These are phyloP conservation scores for Hyles vespertilio DNA, from an alignment of 1,140 invertebrate genomes.

Conservation along the genomic window DNA sequence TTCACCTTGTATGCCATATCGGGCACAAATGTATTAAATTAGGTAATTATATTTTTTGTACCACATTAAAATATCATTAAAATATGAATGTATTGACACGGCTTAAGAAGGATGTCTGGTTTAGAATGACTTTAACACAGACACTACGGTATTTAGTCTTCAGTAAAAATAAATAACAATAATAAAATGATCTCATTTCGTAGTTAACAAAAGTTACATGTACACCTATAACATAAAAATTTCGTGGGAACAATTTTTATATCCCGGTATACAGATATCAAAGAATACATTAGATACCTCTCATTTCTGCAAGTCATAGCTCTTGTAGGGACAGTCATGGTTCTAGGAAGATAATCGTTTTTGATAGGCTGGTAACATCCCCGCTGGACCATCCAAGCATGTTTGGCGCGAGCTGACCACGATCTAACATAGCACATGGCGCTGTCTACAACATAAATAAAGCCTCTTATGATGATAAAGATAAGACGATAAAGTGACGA, in stretches of 20 bases:
- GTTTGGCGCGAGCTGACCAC: conserved; percentile 46
- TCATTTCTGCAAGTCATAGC: conserved; percentile 54
- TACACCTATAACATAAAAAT: neutral
- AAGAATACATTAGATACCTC: conserved; percentile 25
- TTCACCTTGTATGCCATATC: too few species aligned
- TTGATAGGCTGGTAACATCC: conserved; percentile 46
- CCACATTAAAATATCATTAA: too few species aligned
- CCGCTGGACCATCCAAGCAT: conserved; percentile 64
- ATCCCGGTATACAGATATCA: neutral
- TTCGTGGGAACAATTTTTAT: too few species aligned
- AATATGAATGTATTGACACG: too few species aligned
- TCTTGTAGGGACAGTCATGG: conserved; percentile 37
- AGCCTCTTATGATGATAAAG: neutral
- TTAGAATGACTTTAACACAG: too few species aligned
- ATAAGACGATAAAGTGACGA: neutral
- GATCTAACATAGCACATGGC: conserved; percentile 63
- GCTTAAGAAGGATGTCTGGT: too few species aligned
- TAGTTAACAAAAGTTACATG: neutral
- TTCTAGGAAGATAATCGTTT: conserved; percentile 31
- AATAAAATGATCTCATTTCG: too few species aligned
- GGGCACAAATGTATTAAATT: too few species aligned
- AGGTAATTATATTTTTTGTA: too few species aligned
- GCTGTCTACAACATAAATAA: conserved; percentile 27
- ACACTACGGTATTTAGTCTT: too few species aligned
- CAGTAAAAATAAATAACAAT: too few species aligned